These are phyloP conservation scores for Eupithecia abbreviata DNA, from an alignment of 2,888 invertebrate genomes.

Conservation along the genomic window DNA sequence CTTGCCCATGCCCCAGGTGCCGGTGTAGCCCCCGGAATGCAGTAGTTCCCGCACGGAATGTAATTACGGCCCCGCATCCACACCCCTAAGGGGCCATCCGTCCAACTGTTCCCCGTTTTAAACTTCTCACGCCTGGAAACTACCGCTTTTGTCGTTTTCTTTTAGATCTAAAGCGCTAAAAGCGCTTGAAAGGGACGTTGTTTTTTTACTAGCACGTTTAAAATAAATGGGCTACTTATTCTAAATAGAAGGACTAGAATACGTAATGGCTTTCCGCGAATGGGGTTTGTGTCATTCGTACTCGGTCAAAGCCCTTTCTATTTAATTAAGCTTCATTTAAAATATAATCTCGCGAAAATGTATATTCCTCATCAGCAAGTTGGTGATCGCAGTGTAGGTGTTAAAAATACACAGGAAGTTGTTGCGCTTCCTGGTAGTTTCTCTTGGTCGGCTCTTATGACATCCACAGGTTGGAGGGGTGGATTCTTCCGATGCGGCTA, in stretches of 20 bases:
- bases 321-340: background rate
- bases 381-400: no score
- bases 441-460: no score
- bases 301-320: background rate
- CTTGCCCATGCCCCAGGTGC: background rate
- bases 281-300: background rate
- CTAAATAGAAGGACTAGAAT: constrained; percentile 2
- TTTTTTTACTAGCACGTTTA: constrained; percentile 9
- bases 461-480: no score
- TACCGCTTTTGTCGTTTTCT: constrained; percentile 26
- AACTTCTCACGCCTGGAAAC: constrained; percentile 30
- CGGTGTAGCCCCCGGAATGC: background rate
- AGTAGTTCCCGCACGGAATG: background rate
- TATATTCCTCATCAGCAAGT: background rate
- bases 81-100: constrained; percentile 29
- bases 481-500: no score
- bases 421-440: no score
- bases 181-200: background rate
- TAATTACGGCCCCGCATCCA: background rate
- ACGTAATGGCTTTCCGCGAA: background rate
- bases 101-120: constrained; percentile 43
- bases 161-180: constrained; percentile 24
- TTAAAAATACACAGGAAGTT: no score
- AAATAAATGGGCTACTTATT: constrained; percentile 7
- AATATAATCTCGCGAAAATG: background rate